Percentiles rank a stretch among this genome's conserved stretches.
phyloP scores from a whole-genome alignment of 2,113 vertebrate genomes.

The Dipodomys stephensi region DNA sequence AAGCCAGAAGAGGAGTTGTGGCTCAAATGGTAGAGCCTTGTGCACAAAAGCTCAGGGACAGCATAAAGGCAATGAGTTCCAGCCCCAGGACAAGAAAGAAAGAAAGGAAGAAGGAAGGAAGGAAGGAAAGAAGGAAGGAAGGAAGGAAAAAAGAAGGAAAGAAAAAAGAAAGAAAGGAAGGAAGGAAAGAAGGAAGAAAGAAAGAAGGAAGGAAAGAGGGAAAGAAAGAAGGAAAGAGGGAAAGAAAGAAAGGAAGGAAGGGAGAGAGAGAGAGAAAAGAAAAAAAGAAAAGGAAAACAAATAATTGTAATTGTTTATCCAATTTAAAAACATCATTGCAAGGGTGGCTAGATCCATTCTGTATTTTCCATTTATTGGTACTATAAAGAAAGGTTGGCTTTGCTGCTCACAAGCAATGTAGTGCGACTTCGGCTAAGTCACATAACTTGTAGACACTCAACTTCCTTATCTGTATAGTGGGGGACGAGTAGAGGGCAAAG shows the following conservation, averaged over 20 bases:
- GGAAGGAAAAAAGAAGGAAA: rapidly evolving
- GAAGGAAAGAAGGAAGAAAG: too few relatives aligned
- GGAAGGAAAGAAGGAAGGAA: too few relatives aligned
- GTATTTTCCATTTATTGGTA: not conserved
- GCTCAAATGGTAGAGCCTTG: too few relatives aligned
- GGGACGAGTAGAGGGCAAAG: not conserved
- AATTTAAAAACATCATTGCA: not conserved
- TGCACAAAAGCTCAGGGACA: too few relatives aligned
- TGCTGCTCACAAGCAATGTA: not conserved
- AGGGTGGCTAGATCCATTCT: not conserved
- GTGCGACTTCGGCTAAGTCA: not conserved
- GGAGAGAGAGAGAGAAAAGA: too few relatives aligned
- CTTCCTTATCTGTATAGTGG: not conserved
- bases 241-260: too few relatives aligned
- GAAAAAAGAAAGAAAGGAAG: not conserved
- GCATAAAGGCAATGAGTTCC: too few relatives aligned
- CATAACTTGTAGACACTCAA: not conserved
- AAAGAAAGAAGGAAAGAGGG: too few relatives aligned
- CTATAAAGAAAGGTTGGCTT: not conserved
- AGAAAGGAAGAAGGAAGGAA: too few relatives aligned
- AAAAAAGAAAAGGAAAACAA: not conserved
- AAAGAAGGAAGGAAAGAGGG: too few relatives aligned
- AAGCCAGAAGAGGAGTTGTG: too few relatives aligned
- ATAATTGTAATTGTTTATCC: not conserved
- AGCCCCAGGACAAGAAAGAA: too few relatives aligned